Percentiles rank a stretch among this genome's conserved stretches.
Conservation (phyloP, 2,797 vertebrate species). For the Simalia tracyae region DNA sequence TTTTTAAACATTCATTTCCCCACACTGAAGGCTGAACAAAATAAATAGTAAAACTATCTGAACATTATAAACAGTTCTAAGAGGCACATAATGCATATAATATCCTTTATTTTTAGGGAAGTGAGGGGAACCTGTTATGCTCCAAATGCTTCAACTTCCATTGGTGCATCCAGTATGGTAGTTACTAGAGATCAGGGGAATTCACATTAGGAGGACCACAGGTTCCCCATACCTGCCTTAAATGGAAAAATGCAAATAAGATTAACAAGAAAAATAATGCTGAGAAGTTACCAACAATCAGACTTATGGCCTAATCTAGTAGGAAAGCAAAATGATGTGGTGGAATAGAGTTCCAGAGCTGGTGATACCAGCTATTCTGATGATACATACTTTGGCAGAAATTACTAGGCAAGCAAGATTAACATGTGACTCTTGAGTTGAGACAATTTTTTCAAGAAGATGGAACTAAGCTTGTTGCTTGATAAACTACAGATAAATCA, state of each 20-base stretch:
- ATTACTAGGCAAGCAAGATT: too few species aligned
- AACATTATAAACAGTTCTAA: constrained; percentile 48
- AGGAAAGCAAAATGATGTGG: not conserved
- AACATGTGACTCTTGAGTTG: not conserved
- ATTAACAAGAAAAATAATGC: not conserved
- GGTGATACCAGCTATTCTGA: not conserved
- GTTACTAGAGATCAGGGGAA: not conserved
- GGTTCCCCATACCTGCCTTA: constrained; percentile 12
- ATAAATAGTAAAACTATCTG: constrained; percentile 48
- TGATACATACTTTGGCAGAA: not conserved
- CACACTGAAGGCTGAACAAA: constrained; percentile 28
- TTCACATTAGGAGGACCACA: not conserved
- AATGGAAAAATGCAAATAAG: constrained; percentile 43
- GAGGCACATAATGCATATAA: constrained; percentile 46
- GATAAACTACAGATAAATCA: not conserved
- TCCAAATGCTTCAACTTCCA: not conserved
- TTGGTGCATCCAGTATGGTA: not conserved
- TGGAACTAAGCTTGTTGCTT: not conserved
- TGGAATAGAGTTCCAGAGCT: not conserved
- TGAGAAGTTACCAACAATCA: not conserved
- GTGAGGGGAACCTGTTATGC: not conserved
- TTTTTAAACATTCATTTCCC: constrained; percentile 28
- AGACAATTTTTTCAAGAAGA: not conserved
- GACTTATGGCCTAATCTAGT: not conserved
- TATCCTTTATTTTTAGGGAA: constrained; percentile 29